phyloP scores from a whole-genome alignment of 1,140 invertebrate species.

The Acromyrmex echinatior region DNA sequence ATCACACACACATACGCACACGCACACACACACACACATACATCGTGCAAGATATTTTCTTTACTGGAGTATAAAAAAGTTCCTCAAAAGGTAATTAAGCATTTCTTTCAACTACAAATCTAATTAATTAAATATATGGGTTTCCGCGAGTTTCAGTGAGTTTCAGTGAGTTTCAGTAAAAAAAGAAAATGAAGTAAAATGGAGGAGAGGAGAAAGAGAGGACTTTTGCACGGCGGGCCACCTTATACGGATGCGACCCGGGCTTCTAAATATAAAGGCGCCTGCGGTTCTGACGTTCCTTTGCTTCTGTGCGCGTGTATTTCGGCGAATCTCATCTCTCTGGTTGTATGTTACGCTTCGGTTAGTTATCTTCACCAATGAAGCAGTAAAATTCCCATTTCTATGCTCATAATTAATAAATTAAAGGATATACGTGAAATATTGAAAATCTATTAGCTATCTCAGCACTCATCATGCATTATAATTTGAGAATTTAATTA shows the following conservation, averaged over 20 bases:
- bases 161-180: neutral
- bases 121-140: slow-evolving; percentile 19
- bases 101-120: neutral
- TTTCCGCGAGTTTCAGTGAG: neutral
- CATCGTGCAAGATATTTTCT: neutral
- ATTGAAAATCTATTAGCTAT: neutral
- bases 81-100: neutral
- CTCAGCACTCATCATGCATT: neutral
- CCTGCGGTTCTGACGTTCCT: slow-evolving; percentile 78
- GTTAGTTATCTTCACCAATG: neutral
- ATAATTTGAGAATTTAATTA: neutral
- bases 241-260: slow-evolving; percentile 86
- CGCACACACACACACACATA: neutral
- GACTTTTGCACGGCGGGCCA: slow-evolving; percentile 80
- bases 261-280: slow-evolving; percentile 86
- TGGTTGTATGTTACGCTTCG: slow-evolving; percentile 15
- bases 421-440: neutral
- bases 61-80: neutral
- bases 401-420: neutral
- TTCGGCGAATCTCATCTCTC: slow-evolving; percentile 68
- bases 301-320: slow-evolving; percentile 65
- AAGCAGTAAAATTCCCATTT: slow-evolving; percentile 3
- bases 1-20: neutral
- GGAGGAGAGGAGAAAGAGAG: slow-evolving; percentile 62
- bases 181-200: slow-evolving; percentile 27